Percentiles rank a stretch among this genome's conserved stretches.
Evolutionary conservation across 2,888 invertebrate genomes (phyloP).

Genomic region (Nebria salina): DNA sequence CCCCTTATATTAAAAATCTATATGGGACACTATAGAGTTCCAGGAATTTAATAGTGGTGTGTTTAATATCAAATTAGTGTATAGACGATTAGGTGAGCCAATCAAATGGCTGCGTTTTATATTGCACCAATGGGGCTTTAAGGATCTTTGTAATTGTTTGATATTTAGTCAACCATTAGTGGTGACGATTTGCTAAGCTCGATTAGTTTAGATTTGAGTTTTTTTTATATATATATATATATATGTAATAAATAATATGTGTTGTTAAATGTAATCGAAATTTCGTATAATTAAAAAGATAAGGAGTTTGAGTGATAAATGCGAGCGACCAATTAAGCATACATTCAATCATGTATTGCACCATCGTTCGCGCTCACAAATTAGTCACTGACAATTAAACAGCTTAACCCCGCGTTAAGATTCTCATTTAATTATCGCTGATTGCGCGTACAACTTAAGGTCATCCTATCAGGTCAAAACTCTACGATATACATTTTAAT

Average conservation of each 20-base stretch:
- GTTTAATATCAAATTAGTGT: conserved; percentile 63
- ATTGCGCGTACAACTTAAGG: not conserved
- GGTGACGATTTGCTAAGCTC: conserved; percentile 4
- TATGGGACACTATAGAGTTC: not conserved
- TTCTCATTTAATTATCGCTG: not conserved
- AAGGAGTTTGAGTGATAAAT: not conserved
- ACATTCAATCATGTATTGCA: not conserved
- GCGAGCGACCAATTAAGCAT: not conserved
- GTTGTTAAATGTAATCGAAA: not conserved
- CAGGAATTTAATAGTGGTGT: conserved; percentile 54
- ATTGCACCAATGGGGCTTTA: conserved; percentile 13
- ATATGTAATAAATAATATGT: too few relatives aligned
- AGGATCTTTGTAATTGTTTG: not conserved
- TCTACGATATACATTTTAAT: too few relatives aligned
- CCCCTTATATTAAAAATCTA: not conserved
- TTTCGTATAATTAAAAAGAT: not conserved
- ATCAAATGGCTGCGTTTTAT: conserved; percentile 46
- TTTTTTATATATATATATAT: too few relatives aligned
- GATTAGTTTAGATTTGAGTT: not conserved
- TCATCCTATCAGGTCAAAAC: not conserved
- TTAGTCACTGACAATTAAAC: conserved; percentile 18
- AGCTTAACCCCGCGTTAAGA: not conserved
- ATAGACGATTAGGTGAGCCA: conserved; percentile 58
- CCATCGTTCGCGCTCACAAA: not conserved
- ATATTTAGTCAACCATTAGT: conserved; percentile 12